Conservation (phyloP, 1,140 invertebrate genomes). For the Metopolophium dirhodum region DNA sequence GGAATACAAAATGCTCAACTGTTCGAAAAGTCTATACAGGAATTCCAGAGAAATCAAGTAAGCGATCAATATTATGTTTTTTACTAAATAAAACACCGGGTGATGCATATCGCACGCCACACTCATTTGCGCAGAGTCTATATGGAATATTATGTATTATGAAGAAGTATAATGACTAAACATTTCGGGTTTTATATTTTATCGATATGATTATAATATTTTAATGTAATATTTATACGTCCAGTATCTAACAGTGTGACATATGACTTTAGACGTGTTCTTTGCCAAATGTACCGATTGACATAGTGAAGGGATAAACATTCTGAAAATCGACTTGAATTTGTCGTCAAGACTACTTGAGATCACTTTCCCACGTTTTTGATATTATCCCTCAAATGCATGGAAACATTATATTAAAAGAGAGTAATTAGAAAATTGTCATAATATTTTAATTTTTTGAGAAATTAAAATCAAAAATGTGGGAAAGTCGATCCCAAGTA, state of each 20-base stretch:
- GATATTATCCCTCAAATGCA: no score
- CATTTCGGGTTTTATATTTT: not conserved
- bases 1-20: constrained; percentile 97
- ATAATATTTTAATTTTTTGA: no score
- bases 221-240: not conserved
- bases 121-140: not conserved
- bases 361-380: no score
- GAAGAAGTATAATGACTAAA: not conserved
- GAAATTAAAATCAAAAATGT: no score
- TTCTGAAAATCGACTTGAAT: no score
- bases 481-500: no score
- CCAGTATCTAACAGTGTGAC: not conserved
- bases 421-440: no score
- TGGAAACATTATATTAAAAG: no score
- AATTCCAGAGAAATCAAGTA: constrained; percentile 92
- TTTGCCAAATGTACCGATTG: no score
- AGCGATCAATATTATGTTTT: constrained; percentile 50
- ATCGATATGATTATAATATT: not conserved
- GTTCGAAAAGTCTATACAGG: constrained; percentile 91
- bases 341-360: no score
- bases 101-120: not conserved
- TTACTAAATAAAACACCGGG: not conserved
- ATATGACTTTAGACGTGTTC: no score
- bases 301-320: no score
- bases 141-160: not conserved